phyloP scores from a whole-genome alignment of 2,113 vertebrate genomes.

The Gulo gulo region DNA sequence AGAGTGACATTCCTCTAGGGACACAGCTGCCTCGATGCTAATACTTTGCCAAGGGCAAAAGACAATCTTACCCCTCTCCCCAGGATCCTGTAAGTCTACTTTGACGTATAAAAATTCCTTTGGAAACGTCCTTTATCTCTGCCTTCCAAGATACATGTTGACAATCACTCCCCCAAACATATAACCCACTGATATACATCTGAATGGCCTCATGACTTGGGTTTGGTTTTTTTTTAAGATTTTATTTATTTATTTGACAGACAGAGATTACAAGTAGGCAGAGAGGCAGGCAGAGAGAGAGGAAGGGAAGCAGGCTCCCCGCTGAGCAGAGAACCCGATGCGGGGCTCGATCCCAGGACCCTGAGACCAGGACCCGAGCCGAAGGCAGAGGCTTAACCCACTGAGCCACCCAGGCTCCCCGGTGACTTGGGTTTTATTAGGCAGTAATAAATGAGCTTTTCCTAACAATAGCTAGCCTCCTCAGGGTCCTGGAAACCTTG shows the following conservation, averaged over 20 bases:
- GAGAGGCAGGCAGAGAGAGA: too few species aligned
- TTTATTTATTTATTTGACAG: too few species aligned
- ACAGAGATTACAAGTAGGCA: too few species aligned
- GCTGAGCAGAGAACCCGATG: too few species aligned
- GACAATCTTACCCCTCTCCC: neutral
- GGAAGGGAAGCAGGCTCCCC: too few species aligned
- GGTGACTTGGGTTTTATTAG: neutral
- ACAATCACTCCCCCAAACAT: neutral
- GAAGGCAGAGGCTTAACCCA: too few species aligned
- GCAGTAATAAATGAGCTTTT: neutral
- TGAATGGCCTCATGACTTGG: neutral
- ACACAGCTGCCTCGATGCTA: neutral
- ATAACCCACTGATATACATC: neutral
- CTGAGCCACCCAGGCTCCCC: too few species aligned
- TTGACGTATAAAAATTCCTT: neutral
- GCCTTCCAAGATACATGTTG: neutral
- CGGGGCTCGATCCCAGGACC: too few species aligned
- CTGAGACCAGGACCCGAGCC: too few species aligned
- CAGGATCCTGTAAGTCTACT: neutral
- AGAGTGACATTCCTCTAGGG: neutral
- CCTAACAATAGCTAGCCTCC: neutral
- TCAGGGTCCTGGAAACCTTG: neutral
- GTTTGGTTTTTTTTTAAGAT: neutral
- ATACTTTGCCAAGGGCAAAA: neutral
- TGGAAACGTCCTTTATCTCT: neutral